A percentile compares a stretch with the other conserved stretches of the same genome.
Evolutionary conservation across 1,140 invertebrate genomes (phyloP).

Genomic region (Caenorhabditis remanei): DNA sequence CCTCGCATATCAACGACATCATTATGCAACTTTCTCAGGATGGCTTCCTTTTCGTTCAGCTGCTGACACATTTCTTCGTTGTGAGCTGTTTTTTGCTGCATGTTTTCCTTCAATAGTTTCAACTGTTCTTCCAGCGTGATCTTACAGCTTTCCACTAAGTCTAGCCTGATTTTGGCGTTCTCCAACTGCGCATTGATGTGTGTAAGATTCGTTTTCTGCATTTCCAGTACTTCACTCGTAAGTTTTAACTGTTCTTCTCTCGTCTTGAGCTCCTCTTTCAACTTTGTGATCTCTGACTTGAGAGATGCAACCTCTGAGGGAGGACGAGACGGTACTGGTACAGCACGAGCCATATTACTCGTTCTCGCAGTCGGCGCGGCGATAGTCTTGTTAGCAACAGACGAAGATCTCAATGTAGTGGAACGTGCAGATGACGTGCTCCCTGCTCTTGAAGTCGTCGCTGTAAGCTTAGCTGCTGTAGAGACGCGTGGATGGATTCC

Average conservation of each 20-base stretch:
- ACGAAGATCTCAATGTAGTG: not conserved
- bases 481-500: not conserved
- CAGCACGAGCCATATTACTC: not conserved
- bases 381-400: too few relatives aligned
- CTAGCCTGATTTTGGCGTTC: not conserved
- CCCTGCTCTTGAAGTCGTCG: not conserved
- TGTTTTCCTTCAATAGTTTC: not conserved
- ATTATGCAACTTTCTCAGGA: slow-evolving; percentile 59
- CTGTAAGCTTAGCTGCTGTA: too few relatives aligned
- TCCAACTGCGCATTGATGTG: not conserved
- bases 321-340: not conserved
- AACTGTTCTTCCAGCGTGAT: slow-evolving; percentile 19
- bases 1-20: slow-evolving; percentile 67
- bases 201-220: not conserved
- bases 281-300: not conserved
- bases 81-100: not conserved
- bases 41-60: slow-evolving; percentile 27
- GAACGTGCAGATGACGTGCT: not conserved
- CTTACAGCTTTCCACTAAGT: not conserved
- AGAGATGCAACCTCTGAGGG: not conserved
- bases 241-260: not conserved
- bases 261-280: not conserved
- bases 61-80: not conserved
- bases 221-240: not conserved
- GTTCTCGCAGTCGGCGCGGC: too few relatives aligned